Evolutionary conservation across 2,797 vertebrate species (phyloP).

Genomic region (Gymnothorax javanicus): DNA sequence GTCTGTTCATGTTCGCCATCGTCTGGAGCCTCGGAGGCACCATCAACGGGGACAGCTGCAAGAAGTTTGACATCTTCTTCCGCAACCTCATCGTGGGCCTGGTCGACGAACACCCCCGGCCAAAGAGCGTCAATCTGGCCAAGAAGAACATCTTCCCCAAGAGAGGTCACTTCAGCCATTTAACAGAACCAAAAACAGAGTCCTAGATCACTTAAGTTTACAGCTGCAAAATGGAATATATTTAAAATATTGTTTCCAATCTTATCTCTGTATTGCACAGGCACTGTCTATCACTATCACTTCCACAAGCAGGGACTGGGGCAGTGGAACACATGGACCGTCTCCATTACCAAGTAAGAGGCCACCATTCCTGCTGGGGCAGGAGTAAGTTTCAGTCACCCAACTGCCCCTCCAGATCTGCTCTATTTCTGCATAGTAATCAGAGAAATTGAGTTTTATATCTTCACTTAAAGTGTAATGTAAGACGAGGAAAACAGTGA

Average conservation of each 20-base stretch:
- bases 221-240: neutral
- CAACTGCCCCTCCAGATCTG: too few species aligned
- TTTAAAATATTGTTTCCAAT: neutral
- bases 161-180: slow-evolving; percentile 71
- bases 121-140: slow-evolving; percentile 82
- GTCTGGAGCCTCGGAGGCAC: slow-evolving; percentile 89
- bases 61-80: slow-evolving; percentile 87
- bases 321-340: slow-evolving; percentile 84
- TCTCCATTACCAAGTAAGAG: slow-evolving; percentile 81
- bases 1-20: slow-evolving; percentile 86
- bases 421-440: too few species aligned
- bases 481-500: too few species aligned
- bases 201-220: neutral
- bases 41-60: slow-evolving; percentile 81
- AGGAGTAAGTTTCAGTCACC: slow-evolving; percentile 71
- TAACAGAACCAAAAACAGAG: neutral
- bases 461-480: too few species aligned
- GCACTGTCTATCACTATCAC: slow-evolving; percentile 89
- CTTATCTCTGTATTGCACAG: slow-evolving; percentile 60
- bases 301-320: slow-evolving; percentile 82
- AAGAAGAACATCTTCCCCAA: slow-evolving; percentile 85
- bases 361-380: slow-evolving; percentile 70
- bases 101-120: slow-evolving; percentile 73
- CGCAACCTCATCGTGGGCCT: slow-evolving; percentile 77
- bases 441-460: too few species aligned